Conservation (phyloP, 2,888 invertebrate species). For the Cantharis lateralis region DNA sequence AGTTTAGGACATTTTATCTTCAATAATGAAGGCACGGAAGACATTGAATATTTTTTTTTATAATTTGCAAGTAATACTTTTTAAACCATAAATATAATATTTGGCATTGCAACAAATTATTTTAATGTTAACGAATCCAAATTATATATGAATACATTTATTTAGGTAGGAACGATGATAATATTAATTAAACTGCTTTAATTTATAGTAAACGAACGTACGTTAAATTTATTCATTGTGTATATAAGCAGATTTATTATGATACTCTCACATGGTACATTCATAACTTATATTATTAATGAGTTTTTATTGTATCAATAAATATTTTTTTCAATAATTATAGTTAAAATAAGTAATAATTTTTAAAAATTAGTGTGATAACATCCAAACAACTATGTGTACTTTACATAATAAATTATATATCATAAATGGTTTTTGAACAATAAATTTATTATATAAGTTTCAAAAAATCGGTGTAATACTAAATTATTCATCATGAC, state of each 20-base stretch:
- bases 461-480: constrained; percentile 46
- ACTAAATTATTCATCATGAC: constrained; percentile 37
- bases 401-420: constrained; percentile 17
- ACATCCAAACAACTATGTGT: constrained; percentile 33
- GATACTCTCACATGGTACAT: constrained; percentile 53
- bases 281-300: constrained; percentile 49
- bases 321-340: constrained; percentile 24
- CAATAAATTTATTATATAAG: constrained; percentile 42
- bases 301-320: background rate
- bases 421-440: constrained; percentile 17
- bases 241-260: constrained; percentile 54
- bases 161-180: no score
- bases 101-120: no score
- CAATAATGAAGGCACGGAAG: no score
- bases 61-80: no score
- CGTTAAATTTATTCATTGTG: constrained; percentile 22
- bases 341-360: constrained; percentile 17
- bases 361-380: constrained; percentile 30
- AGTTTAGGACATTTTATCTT: no score
- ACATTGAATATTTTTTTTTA: no score
- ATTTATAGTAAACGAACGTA: background rate
- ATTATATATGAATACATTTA: no score
- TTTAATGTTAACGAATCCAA: no score
- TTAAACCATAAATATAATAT: no score
- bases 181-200: background rate